Evolutionary conservation across 2,797 vertebrate species (phyloP).

Genomic region (Lindbergichthys nudifrons): DNA sequence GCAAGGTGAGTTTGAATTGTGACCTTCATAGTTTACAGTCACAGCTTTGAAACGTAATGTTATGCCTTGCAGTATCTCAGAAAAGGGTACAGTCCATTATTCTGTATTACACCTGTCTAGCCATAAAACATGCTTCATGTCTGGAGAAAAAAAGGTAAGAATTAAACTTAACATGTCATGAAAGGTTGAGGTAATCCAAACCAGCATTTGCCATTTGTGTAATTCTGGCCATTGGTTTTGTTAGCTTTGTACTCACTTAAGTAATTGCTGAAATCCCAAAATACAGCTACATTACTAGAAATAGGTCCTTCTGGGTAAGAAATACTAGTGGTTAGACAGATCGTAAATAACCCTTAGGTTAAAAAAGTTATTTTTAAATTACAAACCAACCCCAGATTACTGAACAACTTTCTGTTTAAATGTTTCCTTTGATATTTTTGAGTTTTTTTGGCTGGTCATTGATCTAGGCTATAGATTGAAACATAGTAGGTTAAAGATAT

Average conservation of each 20-base stretch:
- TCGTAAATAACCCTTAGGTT: neutral
- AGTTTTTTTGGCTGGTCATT: neutral
- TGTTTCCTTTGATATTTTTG: neutral
- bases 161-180: neutral
- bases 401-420: neutral
- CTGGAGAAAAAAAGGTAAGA: neutral
- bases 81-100: too few relatives aligned
- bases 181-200: neutral
- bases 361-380: conserved; percentile 3
- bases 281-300: neutral
- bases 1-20: too few relatives aligned
- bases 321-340: neutral
- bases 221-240: neutral
- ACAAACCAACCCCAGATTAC: neutral
- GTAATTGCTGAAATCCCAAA: neutral
- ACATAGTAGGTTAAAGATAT: neutral
- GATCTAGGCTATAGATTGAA: neutral
- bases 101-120: neutral
- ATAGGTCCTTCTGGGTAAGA: neutral
- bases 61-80: neutral
- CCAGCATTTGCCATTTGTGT: neutral
- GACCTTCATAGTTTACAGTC: neutral
- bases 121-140: too few relatives aligned
- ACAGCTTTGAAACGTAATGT: neutral
- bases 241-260: neutral